phyloP scores from a whole-genome alignment of 2,888 invertebrate genomes.

The Caenorhabditis sp. region DNA sequence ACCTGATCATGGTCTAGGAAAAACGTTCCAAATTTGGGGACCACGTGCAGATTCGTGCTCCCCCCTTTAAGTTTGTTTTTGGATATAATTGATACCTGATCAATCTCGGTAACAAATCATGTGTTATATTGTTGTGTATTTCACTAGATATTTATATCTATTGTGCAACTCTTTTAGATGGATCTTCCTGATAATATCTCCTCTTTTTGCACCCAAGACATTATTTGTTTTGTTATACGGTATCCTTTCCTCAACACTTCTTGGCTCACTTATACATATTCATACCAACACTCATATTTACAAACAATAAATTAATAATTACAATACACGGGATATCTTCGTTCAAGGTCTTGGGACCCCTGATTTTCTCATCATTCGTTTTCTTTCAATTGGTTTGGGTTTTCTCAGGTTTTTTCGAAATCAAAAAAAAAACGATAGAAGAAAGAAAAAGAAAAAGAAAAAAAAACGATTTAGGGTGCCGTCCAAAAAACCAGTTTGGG shows the following conservation, averaged over 20 bases:
- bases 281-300: background rate
- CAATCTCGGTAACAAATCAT: background rate
- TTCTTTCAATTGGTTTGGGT: conserved; percentile 10
- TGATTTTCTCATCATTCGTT: conserved; percentile 7
- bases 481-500: conserved; percentile 36
- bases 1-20: too few species aligned
- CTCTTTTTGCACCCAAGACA: too few species aligned
- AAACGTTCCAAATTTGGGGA: too few species aligned
- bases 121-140: background rate
- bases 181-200: background rate
- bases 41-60: too few species aligned
- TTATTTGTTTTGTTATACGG: background rate
- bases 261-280: background rate
- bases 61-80: background rate
- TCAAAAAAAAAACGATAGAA: conserved; percentile 22
- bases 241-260: background rate
- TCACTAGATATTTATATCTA: background rate
- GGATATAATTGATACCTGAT: background rate
- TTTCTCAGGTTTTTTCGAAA: conserved; percentile 13
- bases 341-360: background rate
- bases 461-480: background rate
- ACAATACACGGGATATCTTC: background rate
- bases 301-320: conserved; percentile 1
- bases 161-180: background rate
- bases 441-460: conserved; percentile 7